phyloP scores from a whole-genome alignment of 2,113 vertebrate species.

The Bucco capensis region DNA sequence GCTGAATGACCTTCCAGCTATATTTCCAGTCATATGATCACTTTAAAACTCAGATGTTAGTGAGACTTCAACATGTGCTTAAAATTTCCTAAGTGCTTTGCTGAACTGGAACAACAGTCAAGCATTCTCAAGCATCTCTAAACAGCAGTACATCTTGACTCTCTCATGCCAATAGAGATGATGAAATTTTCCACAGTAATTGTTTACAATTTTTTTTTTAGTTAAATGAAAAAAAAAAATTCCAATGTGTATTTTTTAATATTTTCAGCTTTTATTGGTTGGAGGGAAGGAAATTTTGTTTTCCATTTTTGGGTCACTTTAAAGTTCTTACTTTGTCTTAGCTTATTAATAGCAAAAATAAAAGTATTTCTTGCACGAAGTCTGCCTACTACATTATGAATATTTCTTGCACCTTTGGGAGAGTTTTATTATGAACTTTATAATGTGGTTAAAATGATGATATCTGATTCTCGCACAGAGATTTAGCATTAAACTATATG shows the following conservation, averaged over 20 bases:
- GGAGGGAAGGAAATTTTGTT: neutral
- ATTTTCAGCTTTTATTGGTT: neutral
- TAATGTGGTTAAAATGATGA: neutral
- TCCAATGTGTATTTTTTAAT: neutral
- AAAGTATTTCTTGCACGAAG: neutral
- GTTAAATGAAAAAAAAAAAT: neutral
- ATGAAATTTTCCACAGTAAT: neutral
- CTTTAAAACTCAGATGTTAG: constrained; percentile 57
- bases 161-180: neutral
- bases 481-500: neutral
- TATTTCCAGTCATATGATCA: constrained; percentile 60
- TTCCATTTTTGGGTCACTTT: neutral
- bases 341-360: neutral
- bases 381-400: neutral
- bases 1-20: constrained; percentile 53
- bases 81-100: constrained; percentile 51
- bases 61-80: constrained; percentile 44
- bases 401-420: neutral
- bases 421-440: neutral
- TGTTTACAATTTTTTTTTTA: neutral
- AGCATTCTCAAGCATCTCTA: constrained; percentile 10
- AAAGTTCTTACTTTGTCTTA: neutral
- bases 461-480: neutral
- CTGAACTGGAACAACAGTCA: constrained; percentile 41
- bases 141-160: constrained; percentile 12